Evolutionary conservation across 2,113 vertebrate species (phyloP), one percentile per base, ranked within the genome.

Genomic region (Rhinolophus ferrumequinum): DNA sequence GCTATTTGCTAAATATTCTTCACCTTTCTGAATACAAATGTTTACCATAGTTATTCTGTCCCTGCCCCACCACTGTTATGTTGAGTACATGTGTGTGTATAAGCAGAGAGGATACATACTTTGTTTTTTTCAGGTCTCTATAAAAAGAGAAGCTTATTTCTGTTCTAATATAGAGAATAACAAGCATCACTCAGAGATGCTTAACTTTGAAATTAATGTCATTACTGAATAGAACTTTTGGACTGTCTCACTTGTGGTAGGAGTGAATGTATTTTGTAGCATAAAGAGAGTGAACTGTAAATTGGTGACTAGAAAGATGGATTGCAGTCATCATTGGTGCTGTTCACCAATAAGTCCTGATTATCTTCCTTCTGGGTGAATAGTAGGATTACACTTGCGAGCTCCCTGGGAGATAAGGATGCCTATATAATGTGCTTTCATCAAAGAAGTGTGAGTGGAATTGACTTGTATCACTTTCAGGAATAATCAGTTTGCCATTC

Each of bases 1-100:
- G 88, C 84, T 47, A 95, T 81, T 92, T 92, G 69, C 30, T 88
- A 79, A 93, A 87, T 83, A 84, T 66, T 95, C 21, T 58, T 88
- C 9, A 13, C 35, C 47, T 70, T 88, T 75, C 77, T 90, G 69
- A 84, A 54, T 72, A 69, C 8, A 22, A 67, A 85, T 85, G 56
- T 88, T 96, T 72, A 58, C 54, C 33, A 26, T 4, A 41, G 60
- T 88, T 81, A 50, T 72, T 76, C 50, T 93, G 44, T 56, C 28
- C 58, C 26, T 67, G 30, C 60, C 41, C 47, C n/a, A 88, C 2
- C 26, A 47, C 26, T 66, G 0, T 75, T 75, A 30, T 41, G 33
- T 66, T 64, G 24, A 62, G 14, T 30, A 5, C 6, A 11, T 7
- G 80, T 60, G n/a, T 76, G 41, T 60, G 12, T 67, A 18, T 33